Evolutionary conservation across 2,113 vertebrate species (phyloP).

Genomic region (Actenoides lindsayi): DNA sequence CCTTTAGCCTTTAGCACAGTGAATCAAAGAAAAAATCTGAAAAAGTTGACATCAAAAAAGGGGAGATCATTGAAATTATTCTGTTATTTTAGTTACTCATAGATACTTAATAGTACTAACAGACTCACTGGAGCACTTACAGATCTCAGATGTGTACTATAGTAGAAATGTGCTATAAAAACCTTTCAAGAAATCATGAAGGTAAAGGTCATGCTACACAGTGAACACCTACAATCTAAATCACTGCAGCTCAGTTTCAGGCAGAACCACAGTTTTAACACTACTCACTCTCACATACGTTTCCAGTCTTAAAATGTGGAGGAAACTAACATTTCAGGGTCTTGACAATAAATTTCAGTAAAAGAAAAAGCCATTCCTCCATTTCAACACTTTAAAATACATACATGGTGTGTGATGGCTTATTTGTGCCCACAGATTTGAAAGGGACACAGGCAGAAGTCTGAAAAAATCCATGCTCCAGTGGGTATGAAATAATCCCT

Average conservation of each 20-base stretch:
- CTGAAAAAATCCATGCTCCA: not conserved
- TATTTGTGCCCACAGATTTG: not conserved
- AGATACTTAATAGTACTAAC: not conserved
- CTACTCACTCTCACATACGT: not conserved
- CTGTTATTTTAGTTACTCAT: not conserved
- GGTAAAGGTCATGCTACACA: not conserved
- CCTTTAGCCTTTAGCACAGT: not conserved
- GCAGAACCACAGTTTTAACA: not conserved
- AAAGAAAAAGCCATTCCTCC: not conserved
- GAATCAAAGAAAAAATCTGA: not conserved
- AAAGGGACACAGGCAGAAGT: not conserved
- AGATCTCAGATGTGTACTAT: not conserved
- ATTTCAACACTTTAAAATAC: not conserved
- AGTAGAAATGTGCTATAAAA: not conserved
- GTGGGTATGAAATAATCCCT: not conserved
- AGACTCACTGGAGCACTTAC: not conserved
- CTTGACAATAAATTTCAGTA: not conserved
- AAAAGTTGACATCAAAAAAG: not conserved
- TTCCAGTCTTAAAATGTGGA: not conserved
- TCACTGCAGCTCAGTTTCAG: not conserved
- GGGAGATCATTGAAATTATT: not conserved
- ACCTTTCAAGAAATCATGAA: not conserved
- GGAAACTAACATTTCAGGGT: not conserved
- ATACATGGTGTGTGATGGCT: fast-evolving
- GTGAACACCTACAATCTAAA: not conserved